Percentiles rank a stretch among this genome's conserved stretches.
Evolutionary conservation across 2,113 vertebrate genomes (phyloP).

Genomic region (Eretmochelys imbricata): DNA sequence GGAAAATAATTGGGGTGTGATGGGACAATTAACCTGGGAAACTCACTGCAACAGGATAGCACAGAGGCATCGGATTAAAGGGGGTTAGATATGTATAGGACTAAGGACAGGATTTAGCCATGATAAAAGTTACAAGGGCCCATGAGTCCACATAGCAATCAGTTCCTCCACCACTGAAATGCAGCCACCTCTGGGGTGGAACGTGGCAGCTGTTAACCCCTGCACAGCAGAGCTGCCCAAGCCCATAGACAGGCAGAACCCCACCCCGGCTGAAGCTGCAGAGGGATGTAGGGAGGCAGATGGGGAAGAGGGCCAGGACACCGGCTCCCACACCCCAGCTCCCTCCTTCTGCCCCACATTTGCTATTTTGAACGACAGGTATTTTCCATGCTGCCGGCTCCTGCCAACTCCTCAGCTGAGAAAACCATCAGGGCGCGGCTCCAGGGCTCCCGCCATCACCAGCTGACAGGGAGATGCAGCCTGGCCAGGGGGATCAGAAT

Average conservation of each 20-base stretch:
- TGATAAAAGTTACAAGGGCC: no score
- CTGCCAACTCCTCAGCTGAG: neutral
- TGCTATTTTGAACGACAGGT: neutral
- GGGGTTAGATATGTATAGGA: no score
- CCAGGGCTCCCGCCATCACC: no score
- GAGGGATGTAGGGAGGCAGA: neutral
- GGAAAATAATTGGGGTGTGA: no score
- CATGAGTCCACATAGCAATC: no score
- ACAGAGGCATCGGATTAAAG: no score
- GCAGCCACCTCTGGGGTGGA: neutral
- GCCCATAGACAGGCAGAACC: neutral
- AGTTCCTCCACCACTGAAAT: neutral
- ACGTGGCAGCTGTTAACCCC: neutral
- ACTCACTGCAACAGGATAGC: no score
- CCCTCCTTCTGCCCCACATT: neutral
- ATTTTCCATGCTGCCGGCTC: neutral
- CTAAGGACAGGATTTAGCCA: no score
- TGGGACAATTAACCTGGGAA: no score
- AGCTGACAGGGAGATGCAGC: no score
- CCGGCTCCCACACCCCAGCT: neutral
- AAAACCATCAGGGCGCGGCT: neutral
- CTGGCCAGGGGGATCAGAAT: no score
- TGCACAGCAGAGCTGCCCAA: neutral
- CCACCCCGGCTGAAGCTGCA: no score
- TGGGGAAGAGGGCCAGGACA: neutral